Conservation (phyloP, 2,888 invertebrate species). For the Agrotis ipsilon region DNA sequence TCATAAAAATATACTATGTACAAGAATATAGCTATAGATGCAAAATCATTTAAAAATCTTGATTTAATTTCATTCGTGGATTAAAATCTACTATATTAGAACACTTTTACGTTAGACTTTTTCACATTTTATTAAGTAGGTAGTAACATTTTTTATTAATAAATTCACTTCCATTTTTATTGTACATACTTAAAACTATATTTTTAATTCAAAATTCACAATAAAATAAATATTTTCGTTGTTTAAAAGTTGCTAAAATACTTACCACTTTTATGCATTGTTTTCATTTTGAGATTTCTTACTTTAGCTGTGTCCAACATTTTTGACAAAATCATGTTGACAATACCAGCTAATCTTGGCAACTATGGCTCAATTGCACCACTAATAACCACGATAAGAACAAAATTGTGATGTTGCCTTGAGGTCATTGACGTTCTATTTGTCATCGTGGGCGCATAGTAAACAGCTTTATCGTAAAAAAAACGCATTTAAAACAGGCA, state of each 20-base stretch:
- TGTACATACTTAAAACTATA: slow-evolving; percentile 64
- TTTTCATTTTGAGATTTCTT: slow-evolving; percentile 38
- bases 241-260: slow-evolving; percentile 33
- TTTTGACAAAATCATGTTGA: slow-evolving; percentile 25
- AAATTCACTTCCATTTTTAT: slow-evolving; percentile 66
- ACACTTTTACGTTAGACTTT: slow-evolving; percentile 28
- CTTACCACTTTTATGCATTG: slow-evolving; percentile 59
- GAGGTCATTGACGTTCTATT: too few relatives aligned
- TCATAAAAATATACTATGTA: slow-evolving; percentile 59
- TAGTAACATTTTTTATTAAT: slow-evolving; percentile 57
- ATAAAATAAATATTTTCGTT: slow-evolving; percentile 65
- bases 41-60: slow-evolving; percentile 27
- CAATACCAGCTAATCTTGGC: slow-evolving; percentile 33
- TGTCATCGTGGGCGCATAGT: too few relatives aligned
- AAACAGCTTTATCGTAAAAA: too few relatives aligned
- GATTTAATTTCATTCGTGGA: slow-evolving; percentile 25
- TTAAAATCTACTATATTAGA: slow-evolving; percentile 17
- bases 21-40: slow-evolving; percentile 63
- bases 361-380: slow-evolving; percentile 1
- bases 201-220: slow-evolving; percentile 58
- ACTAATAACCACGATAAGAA: too few relatives aligned
- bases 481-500: too few relatives aligned
- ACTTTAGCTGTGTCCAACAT: slow-evolving; percentile 35
- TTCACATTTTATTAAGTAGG: slow-evolving; percentile 26
- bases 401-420: too few relatives aligned